Evolutionary conservation across 1,140 invertebrate species (phyloP), one percentile per base, ranked within the genome.

Genomic region (Formica exsecta): DNA sequence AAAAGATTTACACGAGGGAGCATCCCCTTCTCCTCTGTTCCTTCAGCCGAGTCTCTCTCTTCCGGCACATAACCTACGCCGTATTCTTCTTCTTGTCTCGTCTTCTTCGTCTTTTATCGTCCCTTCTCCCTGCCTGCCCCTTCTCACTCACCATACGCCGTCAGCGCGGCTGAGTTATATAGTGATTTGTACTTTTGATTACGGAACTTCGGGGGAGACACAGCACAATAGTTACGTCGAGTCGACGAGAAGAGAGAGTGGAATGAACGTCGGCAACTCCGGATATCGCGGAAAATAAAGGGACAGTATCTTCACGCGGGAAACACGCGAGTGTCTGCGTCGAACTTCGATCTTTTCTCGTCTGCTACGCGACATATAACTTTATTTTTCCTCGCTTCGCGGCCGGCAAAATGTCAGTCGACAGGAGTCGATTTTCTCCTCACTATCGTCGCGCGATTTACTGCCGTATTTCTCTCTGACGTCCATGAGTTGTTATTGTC

Each of bases 281-380:
- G 85, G 88, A 89, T 83, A 83, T 74, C 87, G 41, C 73, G 87
- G 57, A 89, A 80, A 89, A 89, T 89, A 74, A 89, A 86, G 86
- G 44, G 87, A 19, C 64, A 25, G 51, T 66, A 71, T 71, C 51
- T 32, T 68, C 48, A 70, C 38, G 79, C 65, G 66, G 54, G 48
- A 83, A 83, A 83, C 79, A 74, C 66, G 54, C 79, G 76, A 54
- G 79, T 44, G 51, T 19, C 54, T 22, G 64, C 32, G 51, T 73
- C 38, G 51, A 36, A 38, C 54, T 61, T 74, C 79, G 79, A 83
- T 83, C 66, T 74, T 48, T 61, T 44, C 79, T 32, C 54, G 54
- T n/a, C 25, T 54, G 0, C 68, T 68, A 41, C 44, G 44, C 64
- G 38, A 68, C 29, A 8, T 29, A 66, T 22, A 48, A 80, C 66